Conservation (phyloP, 1,140 invertebrate genomes). For the Agrilus planipennis region DNA sequence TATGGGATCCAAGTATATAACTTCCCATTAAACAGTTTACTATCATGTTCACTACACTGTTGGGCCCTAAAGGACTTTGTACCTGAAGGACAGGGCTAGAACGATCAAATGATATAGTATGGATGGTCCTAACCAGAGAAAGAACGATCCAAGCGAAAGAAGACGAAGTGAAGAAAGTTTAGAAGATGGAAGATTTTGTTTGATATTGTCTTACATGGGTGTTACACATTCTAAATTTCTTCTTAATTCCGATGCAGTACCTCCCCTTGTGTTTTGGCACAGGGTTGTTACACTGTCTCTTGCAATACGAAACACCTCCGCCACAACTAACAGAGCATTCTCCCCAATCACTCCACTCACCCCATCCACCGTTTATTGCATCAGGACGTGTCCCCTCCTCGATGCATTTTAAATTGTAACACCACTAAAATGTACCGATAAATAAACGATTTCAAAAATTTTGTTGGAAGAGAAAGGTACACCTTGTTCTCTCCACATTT, state of each 20-base stretch:
- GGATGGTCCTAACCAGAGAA: neutral
- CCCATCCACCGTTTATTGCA: conserved; percentile 55
- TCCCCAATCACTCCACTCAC: conserved; percentile 43
- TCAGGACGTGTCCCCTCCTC: conserved; percentile 46
- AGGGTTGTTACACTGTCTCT: conserved; percentile 42
- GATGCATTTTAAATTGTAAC: conserved; percentile 48
- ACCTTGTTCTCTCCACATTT: conserved; percentile 48
- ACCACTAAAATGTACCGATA: conserved; percentile 42
- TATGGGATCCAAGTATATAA: conserved; percentile 43
- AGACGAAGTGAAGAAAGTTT: neutral
- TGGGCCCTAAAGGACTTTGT: conserved; percentile 39
- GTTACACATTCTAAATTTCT: conserved; percentile 46
- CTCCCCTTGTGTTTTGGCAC: conserved; percentile 46
- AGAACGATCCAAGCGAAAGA: neutral
- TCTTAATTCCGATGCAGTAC: conserved; percentile 44
- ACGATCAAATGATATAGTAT: neutral
- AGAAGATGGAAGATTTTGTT: neutral
- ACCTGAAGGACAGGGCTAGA: conserved; percentile 42
- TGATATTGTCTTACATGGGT: conserved; percentile 35
- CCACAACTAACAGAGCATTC: conserved; percentile 51
- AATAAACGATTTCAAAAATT: neutral
- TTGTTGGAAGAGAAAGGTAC: neutral
- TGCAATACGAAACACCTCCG: conserved; percentile 40
- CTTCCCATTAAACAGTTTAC: conserved; percentile 29
- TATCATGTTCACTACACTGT: conserved; percentile 48